phyloP scores from a whole-genome alignment of 2,888 invertebrate species.

The Ametastegia equiseti region DNA sequence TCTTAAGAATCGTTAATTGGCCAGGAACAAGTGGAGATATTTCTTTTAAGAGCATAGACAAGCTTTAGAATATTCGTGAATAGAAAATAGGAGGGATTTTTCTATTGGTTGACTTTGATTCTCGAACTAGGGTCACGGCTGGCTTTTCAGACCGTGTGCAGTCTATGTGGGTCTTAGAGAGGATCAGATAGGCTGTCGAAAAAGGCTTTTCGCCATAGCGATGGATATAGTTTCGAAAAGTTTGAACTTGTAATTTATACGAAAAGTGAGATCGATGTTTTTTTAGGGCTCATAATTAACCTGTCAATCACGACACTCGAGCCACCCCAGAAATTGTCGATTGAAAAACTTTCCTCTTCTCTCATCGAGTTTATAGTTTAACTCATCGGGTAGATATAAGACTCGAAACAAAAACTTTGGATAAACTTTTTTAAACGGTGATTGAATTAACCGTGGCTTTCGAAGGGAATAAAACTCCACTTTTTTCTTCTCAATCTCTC shows the following conservation, averaged over 20 bases:
- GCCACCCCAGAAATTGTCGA: conserved; percentile 54
- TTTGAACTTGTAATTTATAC: conserved; percentile 33
- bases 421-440: conserved; percentile 18
- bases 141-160: not conserved
- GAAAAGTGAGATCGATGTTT: conserved; percentile 33
- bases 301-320: conserved; percentile 41
- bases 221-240: conserved; percentile 11
- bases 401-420: conserved; percentile 39
- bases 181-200: not conserved
- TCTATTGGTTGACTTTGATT: not conserved
- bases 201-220: not conserved
- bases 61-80: conserved; percentile 3
- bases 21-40: conserved; percentile 5
- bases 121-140: not conserved
- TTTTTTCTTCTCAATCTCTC: not conserved
- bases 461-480: conserved; percentile 10
- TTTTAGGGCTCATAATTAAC: conserved; percentile 34
- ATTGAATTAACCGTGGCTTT: conserved; percentile 28
- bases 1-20: conserved; percentile 42
- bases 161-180: not conserved
- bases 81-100: not conserved
- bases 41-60: conserved; percentile 13
- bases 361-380: conserved; percentile 43
- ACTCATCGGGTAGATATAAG: conserved; percentile 40
- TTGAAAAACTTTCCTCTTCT: conserved; percentile 67